Percentiles rank a stretch among this genome's conserved stretches.
These are phyloP conservation scores for Lepilemur septentrionalis DNA, from an alignment of 2,797 vertebrate species.

Conservation along the genomic window DNA sequence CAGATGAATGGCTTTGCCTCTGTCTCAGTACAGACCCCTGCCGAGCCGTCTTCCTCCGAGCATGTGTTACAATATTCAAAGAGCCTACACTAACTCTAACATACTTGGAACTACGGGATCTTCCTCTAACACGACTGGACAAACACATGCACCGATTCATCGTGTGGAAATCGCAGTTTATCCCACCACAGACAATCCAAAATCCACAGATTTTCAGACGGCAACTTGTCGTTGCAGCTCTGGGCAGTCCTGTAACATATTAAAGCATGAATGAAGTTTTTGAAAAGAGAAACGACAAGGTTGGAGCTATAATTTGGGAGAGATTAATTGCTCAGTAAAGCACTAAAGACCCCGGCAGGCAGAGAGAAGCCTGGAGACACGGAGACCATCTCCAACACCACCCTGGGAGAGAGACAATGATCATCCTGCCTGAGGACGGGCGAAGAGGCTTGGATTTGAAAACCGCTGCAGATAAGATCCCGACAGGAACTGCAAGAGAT, in stretches of 20 bases:
- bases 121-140: not conserved
- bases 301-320: not conserved
- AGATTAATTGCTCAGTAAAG: not conserved
- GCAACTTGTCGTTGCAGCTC: not conserved
- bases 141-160: not conserved
- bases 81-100: not conserved
- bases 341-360: not conserved
- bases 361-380: not conserved
- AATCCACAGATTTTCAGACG: not conserved
- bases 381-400: too few relatives aligned
- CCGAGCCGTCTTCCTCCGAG: not conserved
- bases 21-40: not conserved
- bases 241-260: not conserved
- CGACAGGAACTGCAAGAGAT: not conserved
- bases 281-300: not conserved
- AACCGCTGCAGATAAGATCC: not conserved
- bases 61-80: not conserved
- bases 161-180: not conserved
- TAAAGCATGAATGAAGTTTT: not conserved
- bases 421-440: not conserved
- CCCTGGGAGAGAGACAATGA: not conserved
- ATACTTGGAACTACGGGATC: not conserved
- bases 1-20: not conserved
- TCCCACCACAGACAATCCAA: not conserved
- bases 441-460: not conserved